Evolutionary conservation across 2,113 vertebrate genomes (phyloP), one percentile per base, ranked within the genome.

Genomic region (Atherinomorus stipes): DNA sequence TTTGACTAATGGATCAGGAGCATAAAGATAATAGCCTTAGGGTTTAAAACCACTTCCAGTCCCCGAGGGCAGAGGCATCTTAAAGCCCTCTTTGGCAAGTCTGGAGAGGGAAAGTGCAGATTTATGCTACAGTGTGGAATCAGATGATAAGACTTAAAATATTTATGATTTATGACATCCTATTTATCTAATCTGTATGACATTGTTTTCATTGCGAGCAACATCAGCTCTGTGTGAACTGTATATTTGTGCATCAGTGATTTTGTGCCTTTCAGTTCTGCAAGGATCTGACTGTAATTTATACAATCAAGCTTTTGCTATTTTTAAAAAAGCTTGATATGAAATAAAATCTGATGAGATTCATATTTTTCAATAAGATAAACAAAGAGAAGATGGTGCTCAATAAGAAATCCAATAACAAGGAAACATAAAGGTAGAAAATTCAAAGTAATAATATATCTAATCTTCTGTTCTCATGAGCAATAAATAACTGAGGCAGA

Each of bases 311-410:
- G 74, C 76, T 87, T 93, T 91, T 91, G 85, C 89, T 92, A 71
- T 90, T 92, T 71, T 89, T 90, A 83, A 91, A 88, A 90, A 86
- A 75, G 68, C 84, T 85, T 80, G 74, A 73, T 78, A 90, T 90
- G 85, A 86, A 88, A 93, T 92, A 80, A 90, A 78, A 70, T 69
- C 11, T 38, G 83, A 84, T 65, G 85, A 87, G 90, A 89, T 77
- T 91, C 74, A 86, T 90, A 93, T 93, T 88, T 93, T 83, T 88
- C 66, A 69, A 79, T 83, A 78, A 89, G 92, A 90, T 90, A 91
- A 91, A 85, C 81, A 84, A 53, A 85, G 73, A 86, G 45, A 19
- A 83, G 74, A 76, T 72, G 64, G 71, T 74, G 66, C 65, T 88
- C 42, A 64, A 67, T 64, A 77, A 83, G 50, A 84, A 81, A 64